Conservation (phyloP, 1,140 invertebrate genomes). For the Bombus turneri region DNA sequence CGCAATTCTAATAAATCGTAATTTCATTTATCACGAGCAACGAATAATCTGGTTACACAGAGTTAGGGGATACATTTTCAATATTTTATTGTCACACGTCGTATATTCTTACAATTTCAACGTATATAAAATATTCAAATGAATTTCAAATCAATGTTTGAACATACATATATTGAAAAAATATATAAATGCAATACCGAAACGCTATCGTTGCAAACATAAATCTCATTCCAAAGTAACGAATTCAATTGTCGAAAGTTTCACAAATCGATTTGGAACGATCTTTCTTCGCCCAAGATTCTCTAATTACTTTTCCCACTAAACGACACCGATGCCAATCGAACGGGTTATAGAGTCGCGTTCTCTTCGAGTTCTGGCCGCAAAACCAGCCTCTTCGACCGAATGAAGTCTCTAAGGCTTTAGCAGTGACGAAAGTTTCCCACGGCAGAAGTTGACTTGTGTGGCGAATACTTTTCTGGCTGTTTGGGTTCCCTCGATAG, state of each 20-base stretch:
- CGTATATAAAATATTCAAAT: no score
- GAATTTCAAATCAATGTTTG: no score
- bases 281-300: no score
- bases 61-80: no score
- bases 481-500: no score
- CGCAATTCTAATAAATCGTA: no score
- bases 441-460: background rate
- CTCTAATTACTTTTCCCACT: background rate
- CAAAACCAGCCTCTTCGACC: background rate
- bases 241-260: background rate
- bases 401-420: slow-evolving; percentile 4
- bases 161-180: no score
- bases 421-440: slow-evolving; percentile 11
- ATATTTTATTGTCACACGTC: no score
- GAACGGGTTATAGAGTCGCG: background rate
- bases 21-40: no score
- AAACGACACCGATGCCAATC: background rate
- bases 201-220: background rate
- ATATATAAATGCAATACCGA: background rate
- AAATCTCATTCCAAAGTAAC: background rate
- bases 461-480: slow-evolving; percentile 11
- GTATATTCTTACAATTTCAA: no score
- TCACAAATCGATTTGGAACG: slow-evolving; percentile 4
- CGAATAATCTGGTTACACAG: no score
- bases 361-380: background rate